Evolutionary conservation across 2,888 invertebrate genomes (phyloP).

Genomic region (Napeogenes inachia): DNA sequence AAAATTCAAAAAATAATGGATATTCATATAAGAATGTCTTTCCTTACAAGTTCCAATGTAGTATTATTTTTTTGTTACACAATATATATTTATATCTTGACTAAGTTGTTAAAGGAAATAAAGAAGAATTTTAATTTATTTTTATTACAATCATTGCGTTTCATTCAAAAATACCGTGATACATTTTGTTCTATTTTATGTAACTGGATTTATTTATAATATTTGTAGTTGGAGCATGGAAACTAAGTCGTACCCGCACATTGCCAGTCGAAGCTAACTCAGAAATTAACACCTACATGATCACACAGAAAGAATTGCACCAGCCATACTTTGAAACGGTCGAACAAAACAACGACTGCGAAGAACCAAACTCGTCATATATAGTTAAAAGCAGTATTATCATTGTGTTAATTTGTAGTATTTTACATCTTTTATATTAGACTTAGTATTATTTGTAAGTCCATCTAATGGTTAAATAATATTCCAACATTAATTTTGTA

Average conservation of each 20-base stretch:
- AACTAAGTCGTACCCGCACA: conserved; percentile 53
- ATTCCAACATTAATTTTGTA: not conserved
- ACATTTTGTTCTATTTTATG: not conserved
- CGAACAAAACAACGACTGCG: conserved; percentile 49
- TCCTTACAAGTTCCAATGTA: too few relatives aligned
- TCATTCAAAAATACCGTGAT: not conserved
- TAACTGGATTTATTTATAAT: not conserved
- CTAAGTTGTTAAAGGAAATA: too few relatives aligned
- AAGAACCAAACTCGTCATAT: conserved; percentile 53
- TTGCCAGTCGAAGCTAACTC: conserved; percentile 35
- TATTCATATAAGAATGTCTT: too few relatives aligned
- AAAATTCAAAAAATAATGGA: too few relatives aligned
- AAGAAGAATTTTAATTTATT: too few relatives aligned
- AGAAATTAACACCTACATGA: conserved; percentile 43
- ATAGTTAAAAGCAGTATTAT: conserved; percentile 58
- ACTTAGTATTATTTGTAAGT: conserved; percentile 7
- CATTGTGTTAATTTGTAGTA: conserved; percentile 48
- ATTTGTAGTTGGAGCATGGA: conserved; percentile 60
- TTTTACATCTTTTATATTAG: conserved; percentile 43
- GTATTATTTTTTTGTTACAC: too few relatives aligned
- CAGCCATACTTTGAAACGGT: conserved; percentile 51
- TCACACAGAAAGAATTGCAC: conserved; percentile 44
- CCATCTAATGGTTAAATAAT: not conserved
- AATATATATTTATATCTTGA: too few relatives aligned
- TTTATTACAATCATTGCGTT: too few relatives aligned